A percentile compares a stretch with the other conserved stretches of the same genome.
These are phyloP conservation scores for Cottoperca gobio DNA, from an alignment of 2,797 vertebrate species.

Conservation along the genomic window DNA sequence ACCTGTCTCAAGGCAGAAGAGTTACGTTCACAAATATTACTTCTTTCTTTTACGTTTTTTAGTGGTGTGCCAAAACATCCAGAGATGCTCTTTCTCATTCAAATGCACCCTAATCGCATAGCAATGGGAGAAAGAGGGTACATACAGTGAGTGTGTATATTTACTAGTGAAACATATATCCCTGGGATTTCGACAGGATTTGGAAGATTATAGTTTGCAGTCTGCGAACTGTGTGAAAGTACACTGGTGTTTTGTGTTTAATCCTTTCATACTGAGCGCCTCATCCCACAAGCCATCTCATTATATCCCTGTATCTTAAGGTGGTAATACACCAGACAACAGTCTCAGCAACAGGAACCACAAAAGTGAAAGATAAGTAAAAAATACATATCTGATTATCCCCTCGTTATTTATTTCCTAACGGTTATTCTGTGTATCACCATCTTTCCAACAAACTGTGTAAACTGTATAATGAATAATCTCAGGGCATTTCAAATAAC, in stretches of 20 bases:
- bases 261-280: constrained; percentile 43
- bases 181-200: constrained; percentile 69
- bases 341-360: constrained; percentile 4
- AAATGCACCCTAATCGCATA: constrained; percentile 53
- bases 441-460: constrained; percentile 32
- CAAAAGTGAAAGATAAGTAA: neutral
- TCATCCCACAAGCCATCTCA: constrained; percentile 48
- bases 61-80: constrained; percentile 73
- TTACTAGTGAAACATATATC: constrained; percentile 67
- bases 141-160: constrained; percentile 26
- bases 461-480: constrained; percentile 67
- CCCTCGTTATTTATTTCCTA: constrained; percentile 11
- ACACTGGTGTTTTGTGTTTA: constrained; percentile 64
- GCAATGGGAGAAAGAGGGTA: constrained; percentile 24
- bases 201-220: constrained; percentile 74
- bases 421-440: constrained; percentile 8
- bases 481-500: constrained; percentile 67
- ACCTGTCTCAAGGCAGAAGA: constrained; percentile 82
- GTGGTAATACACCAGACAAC: constrained; percentile 37
- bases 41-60: constrained; percentile 62
- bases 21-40: constrained; percentile 82
- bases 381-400: constrained; percentile 9
- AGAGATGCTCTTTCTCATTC: constrained; percentile 59
- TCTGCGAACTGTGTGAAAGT: constrained; percentile 69
- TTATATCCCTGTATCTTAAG: constrained; percentile 44